Conservation (phyloP, 2,113 vertebrate genomes). For the Nibea coibor region DNA sequence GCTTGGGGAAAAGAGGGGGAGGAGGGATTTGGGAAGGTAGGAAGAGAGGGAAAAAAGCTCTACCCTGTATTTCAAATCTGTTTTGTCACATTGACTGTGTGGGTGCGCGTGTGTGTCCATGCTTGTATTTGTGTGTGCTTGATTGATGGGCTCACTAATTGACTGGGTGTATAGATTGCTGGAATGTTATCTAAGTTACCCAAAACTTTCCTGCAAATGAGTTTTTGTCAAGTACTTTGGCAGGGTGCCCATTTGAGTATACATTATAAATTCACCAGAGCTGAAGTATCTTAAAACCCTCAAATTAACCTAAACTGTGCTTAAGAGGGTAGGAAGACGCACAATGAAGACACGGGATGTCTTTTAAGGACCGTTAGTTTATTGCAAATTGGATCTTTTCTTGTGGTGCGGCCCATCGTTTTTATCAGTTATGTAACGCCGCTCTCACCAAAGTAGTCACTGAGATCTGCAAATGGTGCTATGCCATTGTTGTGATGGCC, state of each 20-base stretch:
- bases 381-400: background rate
- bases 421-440: background rate
- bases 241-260: background rate
- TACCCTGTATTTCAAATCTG: slow-evolving; percentile 1
- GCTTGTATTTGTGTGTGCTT: slow-evolving; percentile 4
- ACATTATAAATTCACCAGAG: background rate
- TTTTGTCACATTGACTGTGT: slow-evolving; percentile 23
- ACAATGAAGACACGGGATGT: background rate
- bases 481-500: too few relatives aligned
- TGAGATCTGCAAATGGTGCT: background rate
- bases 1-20: slow-evolving; percentile 2
- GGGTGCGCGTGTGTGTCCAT: background rate
- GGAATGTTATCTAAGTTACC: background rate
- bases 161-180: background rate
- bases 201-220: slow-evolving; percentile 2
- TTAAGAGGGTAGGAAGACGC: background rate
- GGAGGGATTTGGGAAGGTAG: slow-evolving; percentile 34
- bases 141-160: slow-evolving; percentile 16
- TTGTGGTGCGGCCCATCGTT: background rate
- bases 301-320: background rate
- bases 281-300: background rate
- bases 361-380: background rate
- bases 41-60: slow-evolving; percentile 21
- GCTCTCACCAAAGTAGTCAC: too few relatives aligned
- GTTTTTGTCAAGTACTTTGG: background rate